Conservation (phyloP, 2,888 invertebrate genomes). For the Mechanitis mazaeus region DNA sequence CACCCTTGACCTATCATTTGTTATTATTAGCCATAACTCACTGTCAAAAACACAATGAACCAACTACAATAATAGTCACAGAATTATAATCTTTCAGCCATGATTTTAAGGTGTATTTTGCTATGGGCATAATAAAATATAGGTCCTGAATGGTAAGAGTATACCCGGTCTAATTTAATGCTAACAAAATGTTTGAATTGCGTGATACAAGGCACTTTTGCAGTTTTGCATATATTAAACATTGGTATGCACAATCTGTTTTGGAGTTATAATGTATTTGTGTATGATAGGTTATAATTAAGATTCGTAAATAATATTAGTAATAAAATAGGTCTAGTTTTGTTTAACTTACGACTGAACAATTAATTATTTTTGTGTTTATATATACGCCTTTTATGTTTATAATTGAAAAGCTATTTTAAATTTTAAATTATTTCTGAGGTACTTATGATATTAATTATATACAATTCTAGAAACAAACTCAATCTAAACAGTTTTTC, state of each 20-base stretch:
- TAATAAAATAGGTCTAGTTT: too few species aligned
- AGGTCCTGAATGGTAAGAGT: constrained; percentile 33
- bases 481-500: too few species aligned
- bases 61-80: constrained; percentile 8
- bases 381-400: too few species aligned
- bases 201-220: constrained; percentile 67
- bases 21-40: constrained; percentile 53
- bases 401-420: too few species aligned
- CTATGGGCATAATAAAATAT: constrained; percentile 22
- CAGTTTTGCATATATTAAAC: constrained; percentile 71
- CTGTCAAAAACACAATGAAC: constrained; percentile 12
- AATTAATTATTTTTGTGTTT: too few species aligned
- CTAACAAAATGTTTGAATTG: constrained; percentile 71
- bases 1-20: constrained; percentile 70
- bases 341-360: too few species aligned
- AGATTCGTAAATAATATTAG: background rate
- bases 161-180: constrained; percentile 61
- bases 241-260: constrained; percentile 31
- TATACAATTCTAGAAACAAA: too few species aligned
- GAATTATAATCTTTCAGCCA: constrained; percentile 34
- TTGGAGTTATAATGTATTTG: constrained; percentile 20
- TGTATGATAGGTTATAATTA: constrained; percentile 8
- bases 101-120: constrained; percentile 31
- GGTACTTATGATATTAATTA: too few species aligned
- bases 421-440: too few species aligned